Base-by-base conservation (phyloP, 1,140 invertebrate genomes). In the Gerris buenoi region DNA sequence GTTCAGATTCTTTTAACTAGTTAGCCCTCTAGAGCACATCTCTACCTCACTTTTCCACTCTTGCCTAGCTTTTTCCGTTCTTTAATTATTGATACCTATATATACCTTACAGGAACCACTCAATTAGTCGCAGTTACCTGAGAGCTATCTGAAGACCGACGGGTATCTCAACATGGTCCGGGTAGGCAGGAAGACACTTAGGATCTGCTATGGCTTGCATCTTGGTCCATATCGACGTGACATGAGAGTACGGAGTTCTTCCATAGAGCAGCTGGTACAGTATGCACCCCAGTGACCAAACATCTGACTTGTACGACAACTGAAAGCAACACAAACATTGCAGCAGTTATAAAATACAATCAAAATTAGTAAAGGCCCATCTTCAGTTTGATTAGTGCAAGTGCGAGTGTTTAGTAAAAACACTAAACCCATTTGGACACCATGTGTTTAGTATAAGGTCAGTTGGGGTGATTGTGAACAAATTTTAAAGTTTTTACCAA, bases 221-320 rank as follows among this genome's bases (percentile, higher is more conserved):
- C 79, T 96, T 97, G 2, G 81, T 80, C 74, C 83, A 82, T 10
- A 87, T 79, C 73, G 88, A 84, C 15, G 82, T 82, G 59, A 96
- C 85, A 75, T 95, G 86, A 33, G 91, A 85, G 78, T 97, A 98
- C 2, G 96, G 96, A 0, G 94, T 93, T 65, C 82, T 81, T 1
- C 92, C 88, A 77, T 96, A 98, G 14, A 95, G 84, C 75, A 98
- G 81, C 76, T 90, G 86, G 76, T 97, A 98, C 26, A 99, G 80
- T 69, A 98, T 99, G 76, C 95, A 97, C 18, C 96, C 96, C 27
- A 98, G 79, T 0, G 94, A 96, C 96, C 96, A 98, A 18, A 99
- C 91, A 78, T 99, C 96, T 15, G 93, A 93, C 73, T 93, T 95
- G 66, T 86, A 89, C 68, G 88, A 90, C 67, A 97, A 89, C 90